phyloP scores from a whole-genome alignment of 2,797 vertebrate species.

The Crotalus adamanteus region DNA sequence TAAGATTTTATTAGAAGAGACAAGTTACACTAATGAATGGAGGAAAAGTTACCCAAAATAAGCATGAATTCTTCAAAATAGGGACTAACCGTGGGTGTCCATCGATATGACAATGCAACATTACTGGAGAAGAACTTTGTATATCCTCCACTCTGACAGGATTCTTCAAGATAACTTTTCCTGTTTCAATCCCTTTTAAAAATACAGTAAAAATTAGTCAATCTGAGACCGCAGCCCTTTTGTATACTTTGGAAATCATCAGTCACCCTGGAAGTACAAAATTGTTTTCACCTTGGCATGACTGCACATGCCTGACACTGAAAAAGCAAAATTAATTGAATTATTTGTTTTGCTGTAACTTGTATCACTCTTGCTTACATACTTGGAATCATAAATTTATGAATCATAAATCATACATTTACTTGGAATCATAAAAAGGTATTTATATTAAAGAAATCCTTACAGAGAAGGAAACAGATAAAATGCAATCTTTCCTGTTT shows the following conservation, averaged over 20 bases:
- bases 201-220: neutral
- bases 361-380: neutral
- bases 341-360: neutral
- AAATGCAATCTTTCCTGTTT: neutral
- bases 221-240: neutral
- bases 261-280: neutral
- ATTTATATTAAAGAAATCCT: neutral
- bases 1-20: slow-evolving; percentile 47
- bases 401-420: neutral
- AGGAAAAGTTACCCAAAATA: slow-evolving; percentile 4
- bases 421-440: neutral
- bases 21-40: slow-evolving; percentile 12
- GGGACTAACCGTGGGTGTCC: slow-evolving; percentile 88
- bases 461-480: neutral
- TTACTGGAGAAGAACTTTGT: slow-evolving; percentile 84
- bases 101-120: slow-evolving; percentile 88
- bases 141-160: slow-evolving; percentile 81
- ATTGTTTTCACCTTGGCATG: neutral
- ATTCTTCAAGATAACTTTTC: slow-evolving; percentile 85
- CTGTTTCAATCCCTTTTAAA: slow-evolving; percentile 89
- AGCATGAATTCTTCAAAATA: neutral
- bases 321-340: neutral
- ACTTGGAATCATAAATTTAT: too few relatives aligned
- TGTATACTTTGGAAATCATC: neutral
- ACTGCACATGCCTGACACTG: neutral